Evolutionary conservation across 2,113 vertebrate genomes (phyloP).

Genomic region (Amazona vittata): DNA sequence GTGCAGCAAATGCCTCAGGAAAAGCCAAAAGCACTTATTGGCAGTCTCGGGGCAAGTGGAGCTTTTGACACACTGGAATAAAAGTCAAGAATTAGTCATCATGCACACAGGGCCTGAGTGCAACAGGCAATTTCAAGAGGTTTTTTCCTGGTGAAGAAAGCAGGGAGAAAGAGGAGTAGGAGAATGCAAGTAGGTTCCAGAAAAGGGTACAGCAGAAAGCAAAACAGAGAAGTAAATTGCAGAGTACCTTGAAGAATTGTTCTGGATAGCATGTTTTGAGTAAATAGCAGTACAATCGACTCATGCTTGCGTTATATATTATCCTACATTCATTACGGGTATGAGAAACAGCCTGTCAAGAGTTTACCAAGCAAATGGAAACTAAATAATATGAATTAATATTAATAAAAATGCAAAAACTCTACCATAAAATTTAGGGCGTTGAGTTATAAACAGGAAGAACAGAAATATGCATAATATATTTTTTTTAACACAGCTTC

Average conservation of each 20-base stretch:
- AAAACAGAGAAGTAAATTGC: background rate
- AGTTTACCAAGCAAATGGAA: background rate
- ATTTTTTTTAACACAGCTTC: background rate
- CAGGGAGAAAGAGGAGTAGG: background rate
- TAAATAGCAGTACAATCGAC: background rate
- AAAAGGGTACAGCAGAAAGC: background rate
- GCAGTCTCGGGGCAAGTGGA: background rate
- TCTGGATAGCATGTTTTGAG: background rate
- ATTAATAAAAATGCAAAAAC: background rate
- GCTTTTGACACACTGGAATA: background rate
- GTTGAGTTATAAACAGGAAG: background rate
- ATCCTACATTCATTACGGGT: background rate
- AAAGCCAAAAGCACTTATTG: background rate
- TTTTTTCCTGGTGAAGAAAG: background rate
- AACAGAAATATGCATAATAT: background rate
- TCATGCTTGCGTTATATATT: background rate
- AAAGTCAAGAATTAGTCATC: background rate
- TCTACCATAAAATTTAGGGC: background rate
- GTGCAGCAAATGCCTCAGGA: background rate
- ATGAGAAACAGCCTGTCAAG: background rate
- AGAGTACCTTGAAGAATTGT: background rate
- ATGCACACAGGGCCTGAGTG: accelerated
- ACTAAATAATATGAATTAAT: background rate
- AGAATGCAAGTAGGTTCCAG: background rate
- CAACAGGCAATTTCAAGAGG: background rate